A percentile compares a stretch with the other conserved stretches of the same genome.
These are phyloP conservation scores for Calameuta filiformis DNA, from an alignment of 2,888 invertebrate species.

Conservation along the genomic window DNA sequence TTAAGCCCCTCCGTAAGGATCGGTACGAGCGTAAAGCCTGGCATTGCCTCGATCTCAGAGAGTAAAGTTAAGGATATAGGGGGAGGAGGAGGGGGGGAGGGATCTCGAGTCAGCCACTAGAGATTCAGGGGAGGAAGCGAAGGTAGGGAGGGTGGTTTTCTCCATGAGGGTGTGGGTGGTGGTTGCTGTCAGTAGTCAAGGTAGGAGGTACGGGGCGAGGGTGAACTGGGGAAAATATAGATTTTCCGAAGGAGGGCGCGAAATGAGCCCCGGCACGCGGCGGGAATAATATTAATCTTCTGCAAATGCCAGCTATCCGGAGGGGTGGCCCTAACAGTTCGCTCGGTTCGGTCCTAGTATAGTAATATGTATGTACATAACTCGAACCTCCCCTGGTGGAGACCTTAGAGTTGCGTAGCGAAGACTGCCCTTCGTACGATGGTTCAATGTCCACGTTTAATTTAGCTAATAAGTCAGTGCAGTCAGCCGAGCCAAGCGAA, in stretches of 20 bases:
- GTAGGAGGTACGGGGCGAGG: not conserved
- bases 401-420: not conserved
- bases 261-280: constrained; percentile 32
- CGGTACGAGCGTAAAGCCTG: not conserved
- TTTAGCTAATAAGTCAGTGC: constrained; percentile 9
- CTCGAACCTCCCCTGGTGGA: not conserved
- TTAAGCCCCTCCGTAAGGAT: not conserved
- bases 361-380: not conserved
- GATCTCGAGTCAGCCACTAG: not conserved
- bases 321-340: constrained; percentile 1
- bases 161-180: not conserved
- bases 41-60: not conserved
- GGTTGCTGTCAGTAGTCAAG: not conserved
- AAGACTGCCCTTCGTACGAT: not conserved
- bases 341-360: not conserved
- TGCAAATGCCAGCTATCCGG: constrained; percentile 17
- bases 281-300: constrained; percentile 39
- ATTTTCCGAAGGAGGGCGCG: constrained; percentile 33
- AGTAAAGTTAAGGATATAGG: not conserved
- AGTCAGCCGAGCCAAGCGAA: not conserved
- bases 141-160: not conserved
- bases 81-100: not conserved
- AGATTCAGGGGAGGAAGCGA: not conserved
- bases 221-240: constrained; percentile 32
- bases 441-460: constrained; percentile 10